Evolutionary conservation across 1,140 invertebrate genomes (phyloP).

Genomic region (Cyclina sinensis): DNA sequence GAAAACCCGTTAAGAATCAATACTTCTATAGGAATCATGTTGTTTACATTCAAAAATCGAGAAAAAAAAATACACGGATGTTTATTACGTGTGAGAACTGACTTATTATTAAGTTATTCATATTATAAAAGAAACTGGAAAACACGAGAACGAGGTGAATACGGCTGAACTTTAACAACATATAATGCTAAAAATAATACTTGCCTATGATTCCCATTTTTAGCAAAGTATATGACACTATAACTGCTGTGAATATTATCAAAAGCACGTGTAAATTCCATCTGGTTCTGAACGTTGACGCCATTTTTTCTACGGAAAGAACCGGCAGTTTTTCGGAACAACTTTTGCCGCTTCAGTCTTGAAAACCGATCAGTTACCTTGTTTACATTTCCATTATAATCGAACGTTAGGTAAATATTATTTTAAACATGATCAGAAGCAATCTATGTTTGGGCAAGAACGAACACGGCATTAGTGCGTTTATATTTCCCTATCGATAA

Average conservation of each 20-base stretch:
- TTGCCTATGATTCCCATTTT: constrained; percentile 9
- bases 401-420: background rate
- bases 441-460: background rate
- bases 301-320: constrained; percentile 12
- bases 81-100: too few species aligned
- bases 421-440: background rate
- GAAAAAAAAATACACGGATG: too few species aligned
- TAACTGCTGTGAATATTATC: background rate
- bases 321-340: background rate
- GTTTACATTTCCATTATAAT: constrained; percentile 8
- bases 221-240: constrained; percentile 22
- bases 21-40: too few species aligned
- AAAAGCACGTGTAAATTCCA: constrained; percentile 28
- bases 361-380: background rate
- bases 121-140: too few species aligned
- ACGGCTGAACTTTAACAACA: too few species aligned
- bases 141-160: too few species aligned
- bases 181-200: too few species aligned
- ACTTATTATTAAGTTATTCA: too few species aligned
- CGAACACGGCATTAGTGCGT: background rate
- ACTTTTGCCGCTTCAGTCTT: background rate
- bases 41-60: too few species aligned
- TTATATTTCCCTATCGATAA: background rate
- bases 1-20: too few species aligned
- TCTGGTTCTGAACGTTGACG: constrained; percentile 13